Percentiles rank a stretch among this genome's conserved stretches.
These are phyloP conservation scores for Aphidius gifuensis DNA, from an alignment of 1,140 invertebrate species.

Conservation along the genomic window DNA sequence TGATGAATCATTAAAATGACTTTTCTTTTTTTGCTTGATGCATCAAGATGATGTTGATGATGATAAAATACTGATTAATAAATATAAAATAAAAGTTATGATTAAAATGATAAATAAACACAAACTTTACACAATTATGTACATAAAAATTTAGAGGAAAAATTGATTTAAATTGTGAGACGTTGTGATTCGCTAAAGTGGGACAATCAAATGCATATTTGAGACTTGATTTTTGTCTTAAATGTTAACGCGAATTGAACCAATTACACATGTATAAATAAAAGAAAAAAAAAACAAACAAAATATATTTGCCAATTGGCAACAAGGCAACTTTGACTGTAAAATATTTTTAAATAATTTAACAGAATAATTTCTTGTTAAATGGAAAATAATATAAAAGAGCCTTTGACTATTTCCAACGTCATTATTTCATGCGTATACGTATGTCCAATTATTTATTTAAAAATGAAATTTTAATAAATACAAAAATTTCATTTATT, in stretches of 20 bases:
- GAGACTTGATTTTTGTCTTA: conserved; percentile 16
- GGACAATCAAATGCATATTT: conserved; percentile 24
- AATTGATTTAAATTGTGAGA: conserved; percentile 17
- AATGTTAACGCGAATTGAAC: conserved; percentile 17
- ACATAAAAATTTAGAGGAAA: conserved; percentile 27
- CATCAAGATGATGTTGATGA: no score
- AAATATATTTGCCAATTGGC: conserved; percentile 14
- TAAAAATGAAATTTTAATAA: no score
- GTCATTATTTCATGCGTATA: no score
- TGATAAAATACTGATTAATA: no score
- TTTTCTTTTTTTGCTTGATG: neutral
- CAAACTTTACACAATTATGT: conserved; percentile 32
- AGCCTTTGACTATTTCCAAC: no score
- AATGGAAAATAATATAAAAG: no score
- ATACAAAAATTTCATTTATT: neutral
- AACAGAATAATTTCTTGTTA: neutral
- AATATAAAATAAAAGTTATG: neutral
- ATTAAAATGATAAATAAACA: neutral
- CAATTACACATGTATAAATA: neutral
- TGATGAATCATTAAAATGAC: neutral
- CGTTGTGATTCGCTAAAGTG: conserved; percentile 24
- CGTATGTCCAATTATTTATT: conserved; percentile 7
- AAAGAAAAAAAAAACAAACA: neutral
- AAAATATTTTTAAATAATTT: conserved; percentile 16
- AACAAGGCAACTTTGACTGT: conserved; percentile 24